Evolutionary conservation across 2,888 invertebrate genomes (phyloP), one percentile per base, ranked within the genome.

Genomic region (Palloptera scutellata): DNA sequence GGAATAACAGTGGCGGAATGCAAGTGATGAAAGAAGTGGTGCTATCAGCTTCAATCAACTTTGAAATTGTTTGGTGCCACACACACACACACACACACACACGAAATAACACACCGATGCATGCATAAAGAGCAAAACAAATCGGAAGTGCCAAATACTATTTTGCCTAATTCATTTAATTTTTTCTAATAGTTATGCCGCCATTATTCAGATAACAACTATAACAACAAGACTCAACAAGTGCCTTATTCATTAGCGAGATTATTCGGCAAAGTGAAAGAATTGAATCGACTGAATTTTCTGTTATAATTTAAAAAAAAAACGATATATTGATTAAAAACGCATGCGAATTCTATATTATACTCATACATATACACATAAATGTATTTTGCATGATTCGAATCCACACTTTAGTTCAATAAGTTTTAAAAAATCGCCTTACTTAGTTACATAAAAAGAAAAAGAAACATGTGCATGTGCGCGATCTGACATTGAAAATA

Each of bases 131-230:
- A 17, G 40, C 20, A 61, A 61, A 30, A 20, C 52, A 53, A 61
- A 53, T 53, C 13, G 42, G 53, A 63, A 63, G 64, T 64, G 64
- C 64, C 64, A 64, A 64, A 64, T 30, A 30, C 30, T 30, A 30
- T 30, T 30, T 30, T 30, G 30, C 30, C 6, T 30, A 30, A 30
- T 30, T 30, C 30, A 4, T 30, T 30, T 30, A 30, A 30, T 6
- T 30, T 30, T 30, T 30, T 30, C 6, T 30, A 30, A n/a, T n/a
- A 30, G 30, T 30, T 30, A 30, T 30, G 6, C 30, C 30, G 30
- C 30, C 30, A 6, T 30, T 30, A 2, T 30, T 30, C 30, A 30
- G 2, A 30, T 30, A 30, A 30, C 30, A 30, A n/a, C 51, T 52
- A 15, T 15, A 59, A 59, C 42, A 43, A 42, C 64, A 64, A 52